Evolutionary conservation across 30 jellyfish, hydroid and myxozoan genomes (phyloP).

Genomic region (Cassiopea xamachana): DNA sequence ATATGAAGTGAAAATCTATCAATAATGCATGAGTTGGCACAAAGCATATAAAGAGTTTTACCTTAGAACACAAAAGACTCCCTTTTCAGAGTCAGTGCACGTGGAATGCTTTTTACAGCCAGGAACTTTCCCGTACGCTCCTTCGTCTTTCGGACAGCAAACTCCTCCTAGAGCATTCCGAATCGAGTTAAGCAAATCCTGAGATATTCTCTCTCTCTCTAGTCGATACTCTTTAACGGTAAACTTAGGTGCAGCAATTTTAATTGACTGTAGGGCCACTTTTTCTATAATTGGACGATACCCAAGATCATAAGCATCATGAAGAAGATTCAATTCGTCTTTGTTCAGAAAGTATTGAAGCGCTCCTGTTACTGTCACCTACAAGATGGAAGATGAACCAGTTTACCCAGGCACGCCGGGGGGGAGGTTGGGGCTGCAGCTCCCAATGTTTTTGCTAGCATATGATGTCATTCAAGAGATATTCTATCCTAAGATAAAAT

Average conservation of each 20-base stretch:
- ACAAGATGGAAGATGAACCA: not conserved
- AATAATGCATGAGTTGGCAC: too few relatives aligned
- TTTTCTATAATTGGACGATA: slow-evolving; percentile 66
- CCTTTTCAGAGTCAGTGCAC: slow-evolving; percentile 68
- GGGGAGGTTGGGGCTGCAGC: not conserved
- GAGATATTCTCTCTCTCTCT: slow-evolving; percentile 44
- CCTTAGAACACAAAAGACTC: slow-evolving; percentile 54
- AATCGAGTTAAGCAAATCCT: slow-evolving; percentile 36
- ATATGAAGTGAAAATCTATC: too few relatives aligned
- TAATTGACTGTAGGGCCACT: slow-evolving; percentile 57
- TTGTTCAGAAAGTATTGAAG: slow-evolving; percentile 47
- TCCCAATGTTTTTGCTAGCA: too few relatives aligned
- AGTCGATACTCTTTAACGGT: slow-evolving; percentile 63
- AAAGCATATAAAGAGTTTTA: not conserved
- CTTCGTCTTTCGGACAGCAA: slow-evolving; percentile 65
- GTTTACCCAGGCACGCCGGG: not conserved
- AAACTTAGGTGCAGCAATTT: slow-evolving; percentile 62
- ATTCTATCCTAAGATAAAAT: too few relatives aligned
- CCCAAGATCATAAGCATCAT: slow-evolving; percentile 74
- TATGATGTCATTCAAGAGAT: too few relatives aligned
- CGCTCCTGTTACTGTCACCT: slow-evolving; percentile 29
- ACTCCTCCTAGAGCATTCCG: slow-evolving; percentile 51
- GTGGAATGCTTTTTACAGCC: slow-evolving; percentile 58
- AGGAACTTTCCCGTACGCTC: slow-evolving; percentile 9
- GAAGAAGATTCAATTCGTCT: slow-evolving; percentile 65